These are phyloP conservation scores for Dasysyrphus tricinctus DNA, from an alignment of 2,888 invertebrate genomes.

Conservation along the genomic window DNA sequence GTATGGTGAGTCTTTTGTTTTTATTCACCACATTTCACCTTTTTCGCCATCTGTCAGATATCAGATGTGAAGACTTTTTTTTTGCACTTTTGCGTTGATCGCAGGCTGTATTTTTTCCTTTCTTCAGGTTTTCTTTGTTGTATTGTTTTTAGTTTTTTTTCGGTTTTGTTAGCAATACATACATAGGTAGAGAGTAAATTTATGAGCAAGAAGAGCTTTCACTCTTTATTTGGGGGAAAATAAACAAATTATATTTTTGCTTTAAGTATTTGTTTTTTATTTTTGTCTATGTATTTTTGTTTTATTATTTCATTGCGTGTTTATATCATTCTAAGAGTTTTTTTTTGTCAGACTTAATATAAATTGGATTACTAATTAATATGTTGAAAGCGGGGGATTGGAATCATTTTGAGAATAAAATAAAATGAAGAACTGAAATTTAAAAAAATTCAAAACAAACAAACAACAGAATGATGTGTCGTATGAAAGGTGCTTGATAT, in stretches of 20 bases:
- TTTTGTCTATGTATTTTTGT: neutral
- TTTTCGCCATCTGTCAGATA: constrained; percentile 31
- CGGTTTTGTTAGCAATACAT: neutral
- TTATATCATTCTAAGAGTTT: constrained; percentile 21
- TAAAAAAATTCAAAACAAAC: neutral
- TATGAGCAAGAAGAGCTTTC: constrained; percentile 54
- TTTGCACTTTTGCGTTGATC: constrained; percentile 49
- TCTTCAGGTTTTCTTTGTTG: neutral
- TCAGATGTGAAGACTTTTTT: neutral
- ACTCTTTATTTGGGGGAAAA: constrained; percentile 57
- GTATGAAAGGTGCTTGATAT: neutral
- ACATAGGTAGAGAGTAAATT: constrained; percentile 14
- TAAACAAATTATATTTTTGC: constrained; percentile 26
- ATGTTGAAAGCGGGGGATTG: constrained; percentile 60
- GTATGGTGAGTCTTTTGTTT: constrained; percentile 13
- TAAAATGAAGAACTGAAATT: neutral
- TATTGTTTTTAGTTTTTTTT: constrained; percentile 10
- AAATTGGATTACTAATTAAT: constrained; percentile 73
- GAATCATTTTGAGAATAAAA: constrained; percentile 9
- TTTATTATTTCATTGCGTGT: constrained; percentile 66
- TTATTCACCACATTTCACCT: constrained; percentile 50
- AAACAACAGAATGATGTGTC: neutral
- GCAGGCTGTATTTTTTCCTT: constrained; percentile 25
- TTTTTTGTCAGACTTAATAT: constrained; percentile 54
- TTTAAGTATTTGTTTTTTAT: constrained; percentile 16